Conservation (phyloP, 2,113 vertebrate species). For the Zosterops japonicus region DNA sequence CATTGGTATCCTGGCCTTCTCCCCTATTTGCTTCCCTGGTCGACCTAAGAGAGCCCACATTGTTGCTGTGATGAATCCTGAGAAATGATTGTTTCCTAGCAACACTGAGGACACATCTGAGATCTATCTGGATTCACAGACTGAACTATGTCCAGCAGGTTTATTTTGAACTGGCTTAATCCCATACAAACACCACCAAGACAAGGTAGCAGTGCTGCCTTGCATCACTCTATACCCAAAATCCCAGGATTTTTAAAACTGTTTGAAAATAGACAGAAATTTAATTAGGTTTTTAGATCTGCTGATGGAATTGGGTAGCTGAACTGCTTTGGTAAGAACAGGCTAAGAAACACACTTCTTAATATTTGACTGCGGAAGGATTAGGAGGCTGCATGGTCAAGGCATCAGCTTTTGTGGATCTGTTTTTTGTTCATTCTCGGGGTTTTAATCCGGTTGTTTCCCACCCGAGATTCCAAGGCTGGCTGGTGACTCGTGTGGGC, state of each 20-base stretch:
- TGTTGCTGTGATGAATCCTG: neutral
- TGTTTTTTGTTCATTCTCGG: fast-evolving
- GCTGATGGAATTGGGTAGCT: neutral
- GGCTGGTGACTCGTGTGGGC: no score
- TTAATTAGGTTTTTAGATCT: neutral
- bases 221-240: neutral
- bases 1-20: neutral
- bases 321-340: neutral
- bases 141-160: neutral
- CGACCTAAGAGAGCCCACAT: neutral
- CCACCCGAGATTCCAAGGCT: no score
- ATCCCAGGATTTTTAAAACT: neutral
- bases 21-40: neutral
- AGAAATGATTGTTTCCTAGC: neutral
- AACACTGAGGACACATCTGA: neutral
- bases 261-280: neutral
- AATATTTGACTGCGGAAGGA: neutral
- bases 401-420: neutral
- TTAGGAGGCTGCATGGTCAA: neutral
- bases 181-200: neutral
- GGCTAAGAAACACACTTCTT: neutral
- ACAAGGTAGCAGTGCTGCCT: neutral
- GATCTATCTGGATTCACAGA: neutral
- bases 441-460: no score
- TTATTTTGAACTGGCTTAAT: neutral